phyloP scores from a whole-genome alignment of 2,797 vertebrate genomes.

The Cyclopterus lumpus region DNA sequence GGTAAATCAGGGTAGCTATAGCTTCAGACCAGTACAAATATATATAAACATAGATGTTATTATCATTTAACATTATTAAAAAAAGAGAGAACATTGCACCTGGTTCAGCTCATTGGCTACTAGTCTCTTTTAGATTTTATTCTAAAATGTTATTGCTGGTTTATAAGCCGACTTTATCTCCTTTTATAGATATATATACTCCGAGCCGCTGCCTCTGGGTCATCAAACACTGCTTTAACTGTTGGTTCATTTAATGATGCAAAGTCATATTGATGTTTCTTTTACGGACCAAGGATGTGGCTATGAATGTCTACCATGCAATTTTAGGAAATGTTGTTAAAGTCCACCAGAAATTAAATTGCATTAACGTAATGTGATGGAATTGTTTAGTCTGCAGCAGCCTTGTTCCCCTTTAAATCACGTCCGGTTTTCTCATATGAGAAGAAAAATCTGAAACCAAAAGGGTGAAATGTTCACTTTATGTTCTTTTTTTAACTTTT shows the following conservation, averaged over 20 bases:
- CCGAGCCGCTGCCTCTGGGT: background rate
- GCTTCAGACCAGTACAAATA: background rate
- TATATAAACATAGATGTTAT: background rate
- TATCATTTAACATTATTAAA: background rate
- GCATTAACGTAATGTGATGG: background rate
- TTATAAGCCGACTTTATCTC: background rate
- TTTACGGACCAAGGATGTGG: background rate
- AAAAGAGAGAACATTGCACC: background rate
- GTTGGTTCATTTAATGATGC: no score
- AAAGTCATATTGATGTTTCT: background rate
- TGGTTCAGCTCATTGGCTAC: background rate
- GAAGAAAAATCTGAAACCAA: background rate
- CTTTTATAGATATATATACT: background rate
- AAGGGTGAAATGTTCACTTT: no score
- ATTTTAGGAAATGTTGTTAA: background rate
- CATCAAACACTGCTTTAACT: background rate
- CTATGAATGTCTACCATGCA: background rate
- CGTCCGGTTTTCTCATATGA: background rate
- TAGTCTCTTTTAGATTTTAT: background rate
- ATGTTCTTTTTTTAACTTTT: no score
- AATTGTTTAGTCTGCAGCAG: background rate
- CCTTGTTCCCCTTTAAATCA: background rate
- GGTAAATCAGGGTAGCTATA: fast-evolving
- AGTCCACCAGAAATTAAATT: background rate
- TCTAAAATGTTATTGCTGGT: background rate